Evolutionary conservation across 2,113 vertebrate species (phyloP).

Genomic region (Ciconia maguari): DNA sequence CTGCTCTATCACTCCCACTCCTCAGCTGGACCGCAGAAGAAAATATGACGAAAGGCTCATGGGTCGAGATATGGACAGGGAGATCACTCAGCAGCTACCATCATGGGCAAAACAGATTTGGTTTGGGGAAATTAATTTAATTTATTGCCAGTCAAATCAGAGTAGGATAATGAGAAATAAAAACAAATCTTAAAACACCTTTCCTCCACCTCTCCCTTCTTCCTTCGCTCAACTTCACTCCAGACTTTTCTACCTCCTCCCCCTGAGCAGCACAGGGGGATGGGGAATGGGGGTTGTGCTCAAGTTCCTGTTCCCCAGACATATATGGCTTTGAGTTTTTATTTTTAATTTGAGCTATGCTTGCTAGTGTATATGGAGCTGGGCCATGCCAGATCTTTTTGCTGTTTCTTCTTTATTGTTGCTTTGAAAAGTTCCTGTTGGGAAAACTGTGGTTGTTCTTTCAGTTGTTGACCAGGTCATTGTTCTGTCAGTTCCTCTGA

Average conservation of each 20-base stretch:
- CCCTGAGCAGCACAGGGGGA: accelerated
- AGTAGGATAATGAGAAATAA: neutral
- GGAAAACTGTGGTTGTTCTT: neutral
- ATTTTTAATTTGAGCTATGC: neutral
- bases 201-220: neutral
- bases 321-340: neutral
- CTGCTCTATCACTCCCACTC: neutral
- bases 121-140: neutral
- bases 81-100: neutral
- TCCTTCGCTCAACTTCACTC: neutral
- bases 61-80: neutral
- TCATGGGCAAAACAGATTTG: neutral
- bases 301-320: neutral
- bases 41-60: neutral
- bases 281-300: neutral
- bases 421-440: neutral
- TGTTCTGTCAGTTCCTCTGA: neutral
- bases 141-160: neutral
- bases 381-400: neutral
- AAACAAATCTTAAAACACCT: neutral
- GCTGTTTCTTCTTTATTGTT: neutral
- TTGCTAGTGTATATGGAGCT: neutral
- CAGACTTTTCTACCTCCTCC: neutral
- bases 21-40: neutral
- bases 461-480: neutral